Conservation (phyloP, 2,888 invertebrate species). For the Macrophya annulata region DNA sequence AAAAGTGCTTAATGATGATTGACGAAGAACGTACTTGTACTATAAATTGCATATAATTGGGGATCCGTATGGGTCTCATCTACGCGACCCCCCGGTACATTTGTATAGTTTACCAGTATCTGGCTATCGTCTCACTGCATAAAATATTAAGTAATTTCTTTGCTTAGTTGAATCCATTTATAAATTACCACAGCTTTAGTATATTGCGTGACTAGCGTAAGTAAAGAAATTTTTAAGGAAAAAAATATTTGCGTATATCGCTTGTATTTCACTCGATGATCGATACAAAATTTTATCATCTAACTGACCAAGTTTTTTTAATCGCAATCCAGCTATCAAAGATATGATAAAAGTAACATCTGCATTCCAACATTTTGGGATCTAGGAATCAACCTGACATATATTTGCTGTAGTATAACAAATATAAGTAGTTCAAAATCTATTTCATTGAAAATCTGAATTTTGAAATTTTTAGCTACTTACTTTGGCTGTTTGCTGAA, state of each 20-base stretch:
- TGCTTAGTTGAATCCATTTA: not conserved
- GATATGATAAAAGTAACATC: not conserved
- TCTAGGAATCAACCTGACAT: not conserved
- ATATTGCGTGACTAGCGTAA: not conserved
- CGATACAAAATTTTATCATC: not conserved
- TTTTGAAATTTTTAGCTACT: not conserved
- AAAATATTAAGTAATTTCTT: slow-evolving; percentile 1
- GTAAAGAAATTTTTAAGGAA: not conserved
- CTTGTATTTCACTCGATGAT: not conserved
- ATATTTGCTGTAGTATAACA: not conserved
- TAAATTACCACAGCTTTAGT: not conserved
- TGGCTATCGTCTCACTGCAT: not conserved
- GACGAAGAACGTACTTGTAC: too few relatives aligned
- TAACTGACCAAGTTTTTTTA: not conserved
- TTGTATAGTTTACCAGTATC: not conserved
- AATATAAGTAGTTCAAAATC: too few relatives aligned
- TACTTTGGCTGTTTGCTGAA: slow-evolving; percentile 10
- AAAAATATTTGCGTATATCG: not conserved
- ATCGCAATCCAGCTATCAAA: not conserved
- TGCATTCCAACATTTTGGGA: not conserved
- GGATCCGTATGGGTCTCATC: too few relatives aligned
- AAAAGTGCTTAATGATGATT: too few relatives aligned
- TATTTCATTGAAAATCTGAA: not conserved
- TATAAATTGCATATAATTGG: too few relatives aligned
- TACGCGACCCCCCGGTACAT: too few relatives aligned